A percentile compares a stretch with the other conserved stretches of the same genome.
Evolutionary conservation across 2,797 vertebrate species (phyloP).

Genomic region (Ptychobarbus kaznakovi): DNA sequence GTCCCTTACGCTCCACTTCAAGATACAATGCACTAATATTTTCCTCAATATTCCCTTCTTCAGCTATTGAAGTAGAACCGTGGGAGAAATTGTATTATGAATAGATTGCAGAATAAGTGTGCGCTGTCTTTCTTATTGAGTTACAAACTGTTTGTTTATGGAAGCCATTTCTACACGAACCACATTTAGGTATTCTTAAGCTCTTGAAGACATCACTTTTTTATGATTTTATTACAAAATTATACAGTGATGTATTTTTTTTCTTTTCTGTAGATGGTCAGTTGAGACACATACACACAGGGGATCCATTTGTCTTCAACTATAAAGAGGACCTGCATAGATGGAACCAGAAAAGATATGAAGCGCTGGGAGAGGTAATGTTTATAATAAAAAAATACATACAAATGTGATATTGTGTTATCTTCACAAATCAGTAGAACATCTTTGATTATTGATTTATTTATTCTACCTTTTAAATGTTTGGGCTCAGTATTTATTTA

Average conservation of each 20-base stretch:
- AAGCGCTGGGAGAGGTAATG: conserved; percentile 96
- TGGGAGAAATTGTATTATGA: not conserved
- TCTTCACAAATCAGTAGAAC: not conserved
- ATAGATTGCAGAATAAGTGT: not conserved
- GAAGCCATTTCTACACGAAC: not conserved
- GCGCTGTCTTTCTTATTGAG: not conserved
- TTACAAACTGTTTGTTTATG: not conserved
- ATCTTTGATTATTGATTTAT: not conserved
- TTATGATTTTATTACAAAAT: not conserved
- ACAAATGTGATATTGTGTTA: not conserved
- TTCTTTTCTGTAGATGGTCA: conserved; percentile 78
- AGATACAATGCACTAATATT: conserved; percentile 23
- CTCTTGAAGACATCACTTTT: not conserved
- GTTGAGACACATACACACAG: conserved; percentile 91
- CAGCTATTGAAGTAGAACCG: not conserved
- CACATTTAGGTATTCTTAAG: not conserved
- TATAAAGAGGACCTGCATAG: conserved; percentile 94
- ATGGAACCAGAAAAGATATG: conserved; percentile 98
- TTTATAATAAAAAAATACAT: not conserved
- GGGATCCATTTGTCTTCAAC: conserved; percentile 95
- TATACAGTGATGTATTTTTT: not conserved
- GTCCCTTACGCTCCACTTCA: conserved; percentile 17
- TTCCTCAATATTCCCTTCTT: conserved; percentile 11
- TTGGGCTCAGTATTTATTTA: not conserved
- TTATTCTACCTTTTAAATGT: not conserved